Percentiles rank a stretch among this genome's conserved stretches.
Conservation (phyloP, 1,140 invertebrate species). For the Panonychus citri region DNA sequence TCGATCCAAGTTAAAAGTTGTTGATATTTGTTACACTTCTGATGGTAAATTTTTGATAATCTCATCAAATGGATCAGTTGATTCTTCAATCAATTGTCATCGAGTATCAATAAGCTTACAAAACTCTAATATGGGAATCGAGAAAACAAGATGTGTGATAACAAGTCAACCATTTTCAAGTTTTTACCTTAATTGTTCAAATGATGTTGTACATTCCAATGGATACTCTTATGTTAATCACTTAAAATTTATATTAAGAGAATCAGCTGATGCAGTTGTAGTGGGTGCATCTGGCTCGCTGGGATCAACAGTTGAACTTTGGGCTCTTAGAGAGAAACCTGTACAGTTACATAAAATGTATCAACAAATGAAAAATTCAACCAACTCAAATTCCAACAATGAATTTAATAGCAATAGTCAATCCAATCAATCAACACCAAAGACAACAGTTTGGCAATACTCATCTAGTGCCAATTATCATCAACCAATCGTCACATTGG, state of each 20-base stretch:
- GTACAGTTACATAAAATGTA: slow-evolving; percentile 52
- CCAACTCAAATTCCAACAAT: too few relatives aligned
- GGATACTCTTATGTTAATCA: slow-evolving; percentile 31
- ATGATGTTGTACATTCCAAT: background rate
- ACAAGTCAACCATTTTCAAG: slow-evolving; percentile 46
- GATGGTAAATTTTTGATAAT: slow-evolving; percentile 56
- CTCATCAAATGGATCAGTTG: slow-evolving; percentile 37
- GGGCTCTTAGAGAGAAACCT: slow-evolving; percentile 56
- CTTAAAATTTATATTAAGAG: slow-evolving; percentile 51
- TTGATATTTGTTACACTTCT: slow-evolving; percentile 47
- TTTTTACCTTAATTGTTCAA: slow-evolving; percentile 39
- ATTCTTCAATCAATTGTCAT: slow-evolving; percentile 47
- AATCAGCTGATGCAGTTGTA: slow-evolving; percentile 54
- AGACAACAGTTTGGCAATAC: slow-evolving; percentile 36
- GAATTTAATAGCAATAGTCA: background rate
- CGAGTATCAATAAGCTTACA: slow-evolving; percentile 30
- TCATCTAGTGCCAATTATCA: slow-evolving; percentile 33
- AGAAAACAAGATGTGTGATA: background rate
- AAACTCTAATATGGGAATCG: background rate
- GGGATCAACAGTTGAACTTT: slow-evolving; percentile 31
- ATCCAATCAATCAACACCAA: background rate
- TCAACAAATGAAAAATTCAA: slow-evolving; percentile 17
- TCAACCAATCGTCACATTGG: slow-evolving; percentile 25
- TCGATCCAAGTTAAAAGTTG: slow-evolving; percentile 43
- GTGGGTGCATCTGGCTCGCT: slow-evolving; percentile 33